Base-by-base conservation (phyloP, 1,140 invertebrate species). In the Venturia canescens region DNA sequence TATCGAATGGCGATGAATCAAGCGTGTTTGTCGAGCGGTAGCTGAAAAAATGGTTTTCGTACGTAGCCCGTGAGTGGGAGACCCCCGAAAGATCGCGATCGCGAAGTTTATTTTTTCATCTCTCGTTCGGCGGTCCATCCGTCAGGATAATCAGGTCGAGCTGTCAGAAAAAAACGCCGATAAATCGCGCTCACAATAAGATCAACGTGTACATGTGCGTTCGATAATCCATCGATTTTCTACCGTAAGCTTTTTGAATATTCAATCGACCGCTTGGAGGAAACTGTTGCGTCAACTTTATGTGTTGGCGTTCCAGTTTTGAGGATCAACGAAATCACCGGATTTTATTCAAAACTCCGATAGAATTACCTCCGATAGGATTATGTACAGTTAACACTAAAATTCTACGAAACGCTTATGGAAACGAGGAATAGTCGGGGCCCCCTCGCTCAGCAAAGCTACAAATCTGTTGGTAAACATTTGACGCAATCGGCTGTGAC, bases 1-100 rank as follows among this genome's bases (percentile, higher is more conserved):
- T 84, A 82, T 82, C 83, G 83, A 83, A 83, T 78, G 60, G 69
- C 63, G 79, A 67, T 74, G 76, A 81, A 81, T 80, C 80, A 70
- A 50, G 66, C 72, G 29, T 76, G 29, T 76, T 80, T 67, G 48
- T 80, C 15, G 26, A 74, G n/a, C 26, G 21, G 9, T 53, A 1
- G 48, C 27, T 13, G 18, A 57, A 26, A 57, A 74, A 74, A 53
- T n/a, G 23, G 16, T 4, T 53, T 50, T 44, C 11, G 13, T 53
- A 53, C 23, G 48, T 69, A 34, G n/a, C n/a, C 71, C 26, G 31
- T 29, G 9, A 74, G 26, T 6, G 21, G 21, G 44, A 21, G n/a
- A n/a, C n/a, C n/a, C 6, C 26, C 13, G 23, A 4, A 21, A 69
- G 18, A 31, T 69, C 29, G 66, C 29, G 66, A n/a, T 63, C 23